These are phyloP conservation scores for Misgurnus mizolepis DNA, from an alignment of 2,113 vertebrate genomes.

Conservation along the genomic window DNA sequence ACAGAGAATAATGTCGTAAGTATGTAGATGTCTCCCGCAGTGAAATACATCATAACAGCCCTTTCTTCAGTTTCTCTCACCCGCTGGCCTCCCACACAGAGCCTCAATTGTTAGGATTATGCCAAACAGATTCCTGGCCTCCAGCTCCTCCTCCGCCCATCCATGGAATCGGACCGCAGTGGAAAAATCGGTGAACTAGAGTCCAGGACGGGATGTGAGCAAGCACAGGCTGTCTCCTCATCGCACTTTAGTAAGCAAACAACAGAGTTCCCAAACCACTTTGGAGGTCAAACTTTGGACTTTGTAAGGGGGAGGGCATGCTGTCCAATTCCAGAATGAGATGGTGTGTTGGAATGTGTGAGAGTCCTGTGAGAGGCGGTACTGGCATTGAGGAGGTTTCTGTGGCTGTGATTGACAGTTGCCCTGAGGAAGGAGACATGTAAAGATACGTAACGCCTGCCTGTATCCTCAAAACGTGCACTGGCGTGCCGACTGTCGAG, in stretches of 20 bases:
- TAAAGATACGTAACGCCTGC: constrained; percentile 6
- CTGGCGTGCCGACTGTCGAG: not conserved
- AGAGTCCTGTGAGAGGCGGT: not conserved
- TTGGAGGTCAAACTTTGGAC: constrained; percentile 1
- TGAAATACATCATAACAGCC: constrained; percentile 21
- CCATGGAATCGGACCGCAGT: constrained; percentile 8
- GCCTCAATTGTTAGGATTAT: constrained; percentile 72
- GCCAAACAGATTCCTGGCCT: constrained; percentile 69
- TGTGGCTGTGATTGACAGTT: not conserved
- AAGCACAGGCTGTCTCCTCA: not conserved
- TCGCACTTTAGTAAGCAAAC: constrained; percentile 27
- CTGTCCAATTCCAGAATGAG: not conserved
- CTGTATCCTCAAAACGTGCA: constrained; percentile 54
- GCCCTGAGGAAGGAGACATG: not conserved
- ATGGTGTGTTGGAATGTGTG: constrained; percentile 5
- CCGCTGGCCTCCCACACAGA: constrained; percentile 66
- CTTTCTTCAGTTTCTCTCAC: constrained; percentile 21
- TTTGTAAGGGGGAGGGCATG: not conserved
- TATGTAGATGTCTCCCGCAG: constrained; percentile 21
- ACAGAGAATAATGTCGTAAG: constrained; percentile 7
- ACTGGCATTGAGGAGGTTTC: not conserved
- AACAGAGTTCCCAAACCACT: constrained; percentile 11
- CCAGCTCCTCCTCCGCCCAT: constrained; percentile 43
- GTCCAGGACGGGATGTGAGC: constrained; percentile 36
- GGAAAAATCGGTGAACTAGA: constrained; percentile 22